Base-by-base conservation (phyloP, 2,113 vertebrate species). In the Gnathonemus echidnorhynchus region DNA sequence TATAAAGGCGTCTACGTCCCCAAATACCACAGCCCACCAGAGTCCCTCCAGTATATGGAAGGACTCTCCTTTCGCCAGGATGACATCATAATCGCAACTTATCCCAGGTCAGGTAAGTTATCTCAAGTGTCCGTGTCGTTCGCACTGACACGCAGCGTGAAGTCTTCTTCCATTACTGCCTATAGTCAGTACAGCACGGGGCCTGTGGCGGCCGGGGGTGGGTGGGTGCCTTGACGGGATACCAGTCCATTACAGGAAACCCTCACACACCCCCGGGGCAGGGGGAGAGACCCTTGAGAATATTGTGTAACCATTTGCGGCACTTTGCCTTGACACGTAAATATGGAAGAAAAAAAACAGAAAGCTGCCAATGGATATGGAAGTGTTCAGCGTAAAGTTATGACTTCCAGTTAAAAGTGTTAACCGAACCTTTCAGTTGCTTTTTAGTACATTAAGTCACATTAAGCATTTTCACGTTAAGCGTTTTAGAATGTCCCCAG, bases 71-170 rank as follows among this genome's bases (percentile, higher is more conserved):
- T 96, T 5, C 95, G 94, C 1, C 80, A 90, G 0, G 95, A 96
- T 10, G 96, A 96, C 24, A 74, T 93, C 2, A 0, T 96, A 10
- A 94, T 96, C 27, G 93, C 89, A 2, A 96, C 95, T 0, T 96
- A 94, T 83, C 95, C 95, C 0, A 96, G 96, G 80, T 96, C 95
- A 42, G 96, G 95, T 95, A 85, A 92, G 93, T 77, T 0, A 19
- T 11, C 1, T 27, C 21, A 3, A 39, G 5, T 77, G 17, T 56
- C 53, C 27, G 42, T 8, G 35, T 42, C n/a, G 10, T 31, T 70
- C n/a, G 62, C 10, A 70, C 62, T 31, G 62, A 77, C 31, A 77
- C 13, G 27, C 31, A 74, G 70, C 13, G n/a, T 66, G 3, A 66
- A 13, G 9, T 70, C n/a, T 70, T 70, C n/a, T 31, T 70, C n/a